Base-by-base conservation (phyloP, 2,888 invertebrate species). In the Drosophila pseudotalamancana region DNA sequence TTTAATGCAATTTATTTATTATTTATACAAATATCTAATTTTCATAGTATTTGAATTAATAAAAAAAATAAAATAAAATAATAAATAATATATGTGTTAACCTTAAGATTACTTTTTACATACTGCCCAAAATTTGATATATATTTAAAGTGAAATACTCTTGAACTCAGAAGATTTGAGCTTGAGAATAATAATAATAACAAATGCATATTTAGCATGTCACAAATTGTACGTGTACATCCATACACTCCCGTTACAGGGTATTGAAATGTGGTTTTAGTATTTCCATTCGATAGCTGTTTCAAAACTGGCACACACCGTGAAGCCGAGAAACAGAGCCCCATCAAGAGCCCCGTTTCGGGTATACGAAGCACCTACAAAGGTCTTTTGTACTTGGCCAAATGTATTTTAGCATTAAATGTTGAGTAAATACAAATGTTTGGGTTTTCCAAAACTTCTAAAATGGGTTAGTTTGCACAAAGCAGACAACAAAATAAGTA, bases 371-470 rank as follows among this genome's bases (percentile, higher is more conserved):
- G 14, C 45, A 54, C 29, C 29, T 12, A 55, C 43, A 79, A 62
- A 70, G 31, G 23, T 48, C 51, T 68, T 75, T 62, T 67, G 73
- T 80, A 79, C 67, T 79, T 85, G 83, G 62, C 76, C 83, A 75
- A 78, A 75, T 68, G 72, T 32, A 48, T 74, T 71, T 81, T 63
- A 53, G 54, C 61, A 71, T 71, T 81, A 50, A 40, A 50, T 70
- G 76, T 75, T 70, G 35, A 54, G 46, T 51, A 70, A 70, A 75
- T 62, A 80, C 66, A 79, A 77, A 68, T 75, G 75, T 60, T 64
- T 78, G 82, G 68, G 27, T 54, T 62, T 68, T 66, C 85, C 81
- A 53, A 51, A 14, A 40, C 35, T 32, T n/a, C n/a, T 18, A 66
- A 83, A 80, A 77, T 83, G 39, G 73, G 70, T 79, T 76, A 79